These are phyloP conservation scores for Imbricaverruca yamaguchii DNA, from an alignment of 2,888 invertebrate species.

Conservation along the genomic window DNA sequence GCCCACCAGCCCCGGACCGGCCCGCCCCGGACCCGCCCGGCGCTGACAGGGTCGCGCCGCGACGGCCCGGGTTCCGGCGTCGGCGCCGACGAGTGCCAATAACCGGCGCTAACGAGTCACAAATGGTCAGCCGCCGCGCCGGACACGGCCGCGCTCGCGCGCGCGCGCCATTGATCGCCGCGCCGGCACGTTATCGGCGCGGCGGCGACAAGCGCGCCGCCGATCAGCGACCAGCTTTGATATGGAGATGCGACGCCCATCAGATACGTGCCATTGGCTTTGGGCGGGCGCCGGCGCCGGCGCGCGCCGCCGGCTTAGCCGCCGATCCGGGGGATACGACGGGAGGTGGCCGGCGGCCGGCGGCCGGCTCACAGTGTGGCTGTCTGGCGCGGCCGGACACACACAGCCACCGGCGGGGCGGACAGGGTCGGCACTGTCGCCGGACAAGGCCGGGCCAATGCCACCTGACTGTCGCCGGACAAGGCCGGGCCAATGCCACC, in stretches of 20 bases:
- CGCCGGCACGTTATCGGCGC: background rate
- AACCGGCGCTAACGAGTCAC: background rate
- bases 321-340: background rate
- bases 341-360: background rate
- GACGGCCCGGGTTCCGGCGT: too few relatives aligned
- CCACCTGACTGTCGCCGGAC: too few relatives aligned
- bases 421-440: too few relatives aligned
- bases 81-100: background rate
- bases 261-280: conserved; percentile 9
- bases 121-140: background rate
- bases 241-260: conserved; percentile 12
- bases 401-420: too few relatives aligned
- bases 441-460: too few relatives aligned
- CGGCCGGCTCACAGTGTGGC: background rate
- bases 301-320: background rate
- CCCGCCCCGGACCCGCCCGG: too few relatives aligned
- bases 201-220: background rate
- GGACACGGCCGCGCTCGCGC: background rate
- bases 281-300: background rate
- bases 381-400: too few relatives aligned
- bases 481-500: too few relatives aligned
- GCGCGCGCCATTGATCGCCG: conserved; percentile 10
- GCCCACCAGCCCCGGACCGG: too few relatives aligned
- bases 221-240: background rate
- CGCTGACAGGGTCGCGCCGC: too few relatives aligned